Conservation (phyloP, 2,797 vertebrate species). For the Gouania willdenowi region DNA sequence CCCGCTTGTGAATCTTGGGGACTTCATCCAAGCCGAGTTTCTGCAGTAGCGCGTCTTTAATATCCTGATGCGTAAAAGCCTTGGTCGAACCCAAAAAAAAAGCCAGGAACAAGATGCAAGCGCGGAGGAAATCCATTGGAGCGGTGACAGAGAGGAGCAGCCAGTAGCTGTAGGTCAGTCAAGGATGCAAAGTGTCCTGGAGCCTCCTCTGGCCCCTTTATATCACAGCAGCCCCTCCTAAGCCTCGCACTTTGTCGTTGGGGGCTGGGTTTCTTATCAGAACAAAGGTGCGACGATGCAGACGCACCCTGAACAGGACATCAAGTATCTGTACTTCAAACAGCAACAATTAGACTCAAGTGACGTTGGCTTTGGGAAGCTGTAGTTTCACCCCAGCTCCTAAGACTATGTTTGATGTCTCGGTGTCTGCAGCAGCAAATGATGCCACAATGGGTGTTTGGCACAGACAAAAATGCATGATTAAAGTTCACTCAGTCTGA, state of each 20-base stretch:
- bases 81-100: constrained; percentile 28
- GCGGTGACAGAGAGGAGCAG: constrained; percentile 5
- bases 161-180: constrained; percentile 27
- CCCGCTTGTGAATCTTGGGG: constrained; percentile 79
- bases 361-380: constrained; percentile 33
- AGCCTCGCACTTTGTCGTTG: constrained; percentile 71
- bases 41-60: constrained; percentile 80
- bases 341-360: constrained; percentile 60
- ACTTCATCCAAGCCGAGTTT: constrained; percentile 78
- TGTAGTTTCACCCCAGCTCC: constrained; percentile 32
- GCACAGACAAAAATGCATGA: not conserved
- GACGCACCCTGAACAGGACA: constrained; percentile 71
- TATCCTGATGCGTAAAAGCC: constrained; percentile 75
- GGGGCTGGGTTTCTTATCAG: constrained; percentile 71
- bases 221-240: constrained; percentile 67
- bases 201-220: constrained; percentile 55
- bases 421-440: constrained; percentile 12
- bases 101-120: constrained; percentile 54
- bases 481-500: too few relatives aligned
- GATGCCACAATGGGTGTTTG: constrained; percentile 7
- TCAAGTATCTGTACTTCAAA: constrained; percentile 78
- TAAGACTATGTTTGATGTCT: constrained; percentile 22
- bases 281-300: constrained; percentile 76
- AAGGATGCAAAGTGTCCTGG: constrained; percentile 38
- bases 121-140: constrained; percentile 65